Evolutionary conservation across 2,797 vertebrate genomes (phyloP), one percentile per base, ranked within the genome.

Genomic region (Gallinago stenura): DNA sequence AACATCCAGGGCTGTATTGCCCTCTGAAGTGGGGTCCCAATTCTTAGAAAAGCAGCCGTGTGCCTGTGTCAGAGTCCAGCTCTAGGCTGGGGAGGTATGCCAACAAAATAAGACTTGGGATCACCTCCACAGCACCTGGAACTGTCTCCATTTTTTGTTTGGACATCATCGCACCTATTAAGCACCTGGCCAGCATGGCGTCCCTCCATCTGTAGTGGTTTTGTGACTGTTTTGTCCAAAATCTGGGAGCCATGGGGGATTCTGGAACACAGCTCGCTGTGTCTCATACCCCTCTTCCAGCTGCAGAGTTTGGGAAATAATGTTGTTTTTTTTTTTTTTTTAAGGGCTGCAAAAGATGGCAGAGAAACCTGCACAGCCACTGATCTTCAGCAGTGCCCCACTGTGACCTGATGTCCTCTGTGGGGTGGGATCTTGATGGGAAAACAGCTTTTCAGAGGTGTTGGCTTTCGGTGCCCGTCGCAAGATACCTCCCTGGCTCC

Each of bases 81-180:
- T 65, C 50, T 30, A 46, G 50, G 24, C 30, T 76, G 24, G 24
- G n/a, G 37, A 78, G 33, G 31, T 25, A 3, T 41, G 51, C 11
- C 31, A 25, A 35, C 12, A 39, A 61, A 81, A 2, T 15, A 12
- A 53, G 20, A 12, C 39, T 41, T 50, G 35, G 3, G 2, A 7
- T 69, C 15, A 20, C 9, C 12, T 61, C 56, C 1, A 2, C 26
- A n/a, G 43, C 39, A 25, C 50, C 50, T 61, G 62, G 25, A 35
- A 66, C 19, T 5, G 26, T n/a, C 46, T 73, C 60, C 0, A 0
- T 16, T n/a, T 37, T 77, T 80, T 83, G 16, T 83, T 61, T 68
- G 78, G 48, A 56, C 25, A 3, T 48, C 1, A 0, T 3, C 1
- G 3, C 20, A 41, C 43, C 30, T 56, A 26, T 51, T 26, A 50